Base-by-base conservation (phyloP, 1,140 invertebrate genomes). In the Holotrichia oblita region DNA sequence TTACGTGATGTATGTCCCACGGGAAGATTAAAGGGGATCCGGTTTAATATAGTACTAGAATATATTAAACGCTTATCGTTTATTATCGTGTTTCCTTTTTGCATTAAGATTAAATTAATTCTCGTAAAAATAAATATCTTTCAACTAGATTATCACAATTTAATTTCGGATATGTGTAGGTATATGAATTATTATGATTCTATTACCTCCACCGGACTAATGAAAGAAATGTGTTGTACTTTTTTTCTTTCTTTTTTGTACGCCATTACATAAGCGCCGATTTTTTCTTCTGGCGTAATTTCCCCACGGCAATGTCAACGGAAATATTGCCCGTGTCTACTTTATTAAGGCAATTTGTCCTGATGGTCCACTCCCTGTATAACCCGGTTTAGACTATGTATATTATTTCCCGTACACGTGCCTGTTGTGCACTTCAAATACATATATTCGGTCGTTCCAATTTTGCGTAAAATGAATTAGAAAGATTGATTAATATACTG, bases 11-110 rank as follows among this genome's bases (percentile, higher is more conserved):
- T 64, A 64, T 64, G 61, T 64, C 61, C 22, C 44, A n/a, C n/a
- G 61, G 17, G 61, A 17, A 64, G 61, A 64, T 64, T 64, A 64
- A 64, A 64, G 61, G 24, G 61, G 17, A 64, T 64, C 22, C 6
- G 17, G 61, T 17, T 64, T 64, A 64, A 64, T 64, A 64, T 64
- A 20, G 6, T 64, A 64, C 3, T 20, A 20, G 61, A 64, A 64
- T 64, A 64, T 64, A 64, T 64, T 64, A 64, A 64, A 64, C 61
- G 61, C 24, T 64, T 64, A 64, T 64, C 61, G 9, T 22, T 64
- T 64, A 64, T 64, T 22, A 17, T 64, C n/a, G n/a, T n/a, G n/a
- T n/a, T n/a, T n/a, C n/a, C n/a, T n/a, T n/a, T n/a, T n/a, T n/a
- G n/a, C n/a, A n/a, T n/a, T n/a, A n/a, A n/a, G n/a, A n/a, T n/a